Conservation (phyloP, 1,140 invertebrate species). For the Drosophila arizonae region DNA sequence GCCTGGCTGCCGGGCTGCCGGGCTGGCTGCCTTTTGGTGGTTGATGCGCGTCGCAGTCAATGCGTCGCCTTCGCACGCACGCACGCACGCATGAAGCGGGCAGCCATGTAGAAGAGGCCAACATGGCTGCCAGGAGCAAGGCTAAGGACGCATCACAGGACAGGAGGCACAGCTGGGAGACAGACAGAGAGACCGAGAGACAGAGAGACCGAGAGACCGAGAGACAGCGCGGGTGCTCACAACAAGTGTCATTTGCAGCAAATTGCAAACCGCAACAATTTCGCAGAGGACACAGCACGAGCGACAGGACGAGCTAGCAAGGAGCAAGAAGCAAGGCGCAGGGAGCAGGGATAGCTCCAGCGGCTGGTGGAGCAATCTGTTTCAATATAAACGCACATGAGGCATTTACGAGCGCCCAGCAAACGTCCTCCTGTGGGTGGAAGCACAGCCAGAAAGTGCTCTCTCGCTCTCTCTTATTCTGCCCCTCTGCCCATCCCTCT, state of each 20-base stretch:
- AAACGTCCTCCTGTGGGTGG: constrained; percentile 49
- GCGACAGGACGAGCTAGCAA: constrained; percentile 39
- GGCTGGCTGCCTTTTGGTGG: constrained; percentile 47
- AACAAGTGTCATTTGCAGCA: constrained; percentile 81
- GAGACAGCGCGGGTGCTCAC: constrained; percentile 30
- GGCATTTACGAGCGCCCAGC: constrained; percentile 75
- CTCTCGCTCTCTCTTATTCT: neutral
- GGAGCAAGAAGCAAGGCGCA: constrained; percentile 6
- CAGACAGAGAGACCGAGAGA: neutral
- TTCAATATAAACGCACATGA: constrained; percentile 83
- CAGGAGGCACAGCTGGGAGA: neutral
- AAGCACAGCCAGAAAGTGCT: constrained; percentile 2
- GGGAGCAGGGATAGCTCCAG: constrained; percentile 2
- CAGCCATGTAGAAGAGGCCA: constrained; percentile 43
- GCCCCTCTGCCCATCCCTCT: neutral
- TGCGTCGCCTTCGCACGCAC: constrained; percentile 56
- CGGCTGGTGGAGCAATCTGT: constrained; percentile 79
- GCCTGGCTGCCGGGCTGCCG: neutral
- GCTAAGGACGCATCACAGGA: constrained; percentile 4
- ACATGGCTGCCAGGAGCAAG: constrained; percentile 57
- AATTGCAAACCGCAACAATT: constrained; percentile 82
- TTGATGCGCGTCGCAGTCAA: constrained; percentile 62
- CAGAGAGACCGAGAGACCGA: neutral
- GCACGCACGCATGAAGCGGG: constrained; percentile 48
- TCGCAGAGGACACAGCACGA: constrained; percentile 65